Conservation (phyloP, 2,113 vertebrate species). For the Ellobius talpinus region DNA sequence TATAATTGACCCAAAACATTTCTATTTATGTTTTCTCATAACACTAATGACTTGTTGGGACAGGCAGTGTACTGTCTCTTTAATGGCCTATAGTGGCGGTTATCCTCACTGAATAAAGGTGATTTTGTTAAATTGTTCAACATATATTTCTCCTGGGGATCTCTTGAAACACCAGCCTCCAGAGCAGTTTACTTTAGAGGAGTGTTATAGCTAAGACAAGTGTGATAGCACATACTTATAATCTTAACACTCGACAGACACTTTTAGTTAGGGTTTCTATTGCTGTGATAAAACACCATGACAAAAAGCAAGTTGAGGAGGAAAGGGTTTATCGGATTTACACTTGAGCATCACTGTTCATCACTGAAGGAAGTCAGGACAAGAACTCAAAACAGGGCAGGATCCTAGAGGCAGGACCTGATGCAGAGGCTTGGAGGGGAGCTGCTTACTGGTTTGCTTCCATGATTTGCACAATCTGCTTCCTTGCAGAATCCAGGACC, state of each 20-base stretch:
- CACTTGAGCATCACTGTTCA: background rate
- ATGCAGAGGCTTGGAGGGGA: background rate
- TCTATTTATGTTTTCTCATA: slow-evolving; percentile 40
- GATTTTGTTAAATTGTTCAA: slow-evolving; percentile 35
- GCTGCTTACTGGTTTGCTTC: background rate
- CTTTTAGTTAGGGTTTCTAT: background rate
- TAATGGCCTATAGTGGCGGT: background rate
- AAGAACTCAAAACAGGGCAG: background rate
- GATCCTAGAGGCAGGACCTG: background rate
- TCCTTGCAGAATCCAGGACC: background rate
- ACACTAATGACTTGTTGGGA: background rate
- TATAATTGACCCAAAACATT: slow-evolving; percentile 20
- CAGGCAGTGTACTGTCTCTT: background rate
- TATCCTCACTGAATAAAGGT: background rate
- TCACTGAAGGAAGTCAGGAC: background rate
- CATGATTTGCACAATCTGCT: background rate
- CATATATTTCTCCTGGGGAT: background rate
- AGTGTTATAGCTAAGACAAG: background rate
- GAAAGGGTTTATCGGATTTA: background rate
- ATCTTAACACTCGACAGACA: background rate
- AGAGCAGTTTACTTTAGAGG: slow-evolving; percentile 11
- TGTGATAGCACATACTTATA: background rate
- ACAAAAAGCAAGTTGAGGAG: background rate
- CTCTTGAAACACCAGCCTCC: background rate
- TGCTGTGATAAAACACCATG: background rate